Base-by-base conservation (phyloP, 1,140 invertebrate genomes). In the Eumeta japonica region DNA sequence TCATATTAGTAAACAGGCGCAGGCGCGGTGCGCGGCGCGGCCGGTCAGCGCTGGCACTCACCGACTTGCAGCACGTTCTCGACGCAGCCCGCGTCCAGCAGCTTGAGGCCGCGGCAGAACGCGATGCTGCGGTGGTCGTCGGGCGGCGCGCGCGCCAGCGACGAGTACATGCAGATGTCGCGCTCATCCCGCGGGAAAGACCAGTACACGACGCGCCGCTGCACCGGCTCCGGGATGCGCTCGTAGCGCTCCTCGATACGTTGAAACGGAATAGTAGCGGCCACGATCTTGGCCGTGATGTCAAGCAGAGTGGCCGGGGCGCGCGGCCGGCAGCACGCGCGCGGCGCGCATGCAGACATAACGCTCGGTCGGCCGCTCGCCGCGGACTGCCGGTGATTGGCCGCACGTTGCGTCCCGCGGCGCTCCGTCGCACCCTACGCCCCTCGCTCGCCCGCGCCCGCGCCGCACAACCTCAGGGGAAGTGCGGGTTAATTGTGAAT, bases 141-240 rank as follows among this genome's bases (percentile, higher is more conserved):
- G 52, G 75, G 63, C 32, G 75, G 75, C 68, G 78, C 78, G 41
- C 81, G 78, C 62, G 86, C 82, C 65, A 90, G 80, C 46, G 88
- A 90, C 38, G 87, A 90, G 73, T 92, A 92, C 87, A 92, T 91
- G 66, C 86, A 89, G 62, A 92, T 91, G 75, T 91, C 88, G 53
- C 84, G 77, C 71, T 92, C 89, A 70, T 90, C 86, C 49, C 89
- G 74, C 42, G 89, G 90, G 71, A 92, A 92, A 37, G 89, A 90
- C 88, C 89, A 91, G 77, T 84, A 92, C 57, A 92, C 89, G 60
- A 92, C 88, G 60, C 88, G 80, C 41, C 87, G 80, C 68, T 92
- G 90, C 54, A 92, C 89, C 41, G 89, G 89, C 72, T 92, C 89
- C 27, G 89, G 89, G 62, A 92, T 90, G 48, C 89, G 81, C 55